Percentiles rank a stretch among this genome's conserved stretches.
Evolutionary conservation across 1,140 invertebrate species (phyloP).

Genomic region (Stegodyphus dumicola): DNA sequence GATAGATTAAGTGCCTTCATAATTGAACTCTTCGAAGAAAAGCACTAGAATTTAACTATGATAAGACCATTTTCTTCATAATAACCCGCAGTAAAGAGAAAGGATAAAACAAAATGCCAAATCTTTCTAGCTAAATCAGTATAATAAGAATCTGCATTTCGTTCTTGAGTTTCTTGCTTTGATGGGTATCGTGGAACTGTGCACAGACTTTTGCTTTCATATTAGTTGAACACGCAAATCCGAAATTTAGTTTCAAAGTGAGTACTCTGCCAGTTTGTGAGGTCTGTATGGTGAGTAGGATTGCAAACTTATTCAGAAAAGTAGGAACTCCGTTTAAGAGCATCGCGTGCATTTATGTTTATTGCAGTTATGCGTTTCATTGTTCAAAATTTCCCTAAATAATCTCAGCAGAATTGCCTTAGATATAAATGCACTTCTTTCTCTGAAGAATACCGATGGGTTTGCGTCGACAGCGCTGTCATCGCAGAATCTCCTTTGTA

Average conservation of each 20-base stretch:
- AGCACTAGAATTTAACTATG: too few species aligned
- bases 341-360: slow-evolving; percentile 30
- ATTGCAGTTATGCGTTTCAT: slow-evolving; percentile 20
- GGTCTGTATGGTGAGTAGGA: slow-evolving; percentile 7
- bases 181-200: not conserved
- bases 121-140: slow-evolving; percentile 20
- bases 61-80: too few species aligned
- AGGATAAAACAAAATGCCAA: not conserved
- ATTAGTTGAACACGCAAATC: slow-evolving; percentile 46
- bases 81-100: not conserved
- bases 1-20: too few species aligned
- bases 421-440: too few species aligned
- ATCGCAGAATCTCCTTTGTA: too few species aligned
- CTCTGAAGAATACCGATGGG: too few species aligned
- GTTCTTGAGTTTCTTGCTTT: not conserved
- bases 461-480: too few species aligned
- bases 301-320: not conserved
- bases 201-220: slow-evolving; percentile 41
- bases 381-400: slow-evolving; percentile 37
- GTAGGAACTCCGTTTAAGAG: slow-evolving; percentile 20
- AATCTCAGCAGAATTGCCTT: slow-evolving; percentile 1
- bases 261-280: not conserved
- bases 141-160: slow-evolving; percentile 29
- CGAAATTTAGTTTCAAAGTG: slow-evolving; percentile 42
- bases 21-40: too few species aligned